Evolutionary conservation across 2,797 vertebrate species (phyloP), one percentile per base, ranked within the genome.

Genomic region (Diplodus sargus): DNA sequence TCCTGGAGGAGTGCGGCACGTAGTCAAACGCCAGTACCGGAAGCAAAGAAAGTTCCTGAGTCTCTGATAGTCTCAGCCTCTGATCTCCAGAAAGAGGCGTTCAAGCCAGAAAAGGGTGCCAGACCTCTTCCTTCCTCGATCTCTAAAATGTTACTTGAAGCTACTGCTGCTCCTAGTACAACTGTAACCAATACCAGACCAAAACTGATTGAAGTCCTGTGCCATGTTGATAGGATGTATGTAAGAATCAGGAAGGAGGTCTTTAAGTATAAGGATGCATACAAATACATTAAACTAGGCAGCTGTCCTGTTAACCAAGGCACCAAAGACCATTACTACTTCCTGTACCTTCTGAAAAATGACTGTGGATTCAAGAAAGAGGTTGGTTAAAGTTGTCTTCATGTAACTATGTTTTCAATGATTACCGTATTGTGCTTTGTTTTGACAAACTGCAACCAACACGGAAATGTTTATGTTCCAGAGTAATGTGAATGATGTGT

Each of bases 141-240:
- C 1, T 82, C 11, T 28, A 6, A 77, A 0, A 85, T 94, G 2
- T 74, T 95, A 12, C 77, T 87, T 8, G 75, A 71, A 1, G 45
- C 61, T 14, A 1, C 15, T 11, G 0, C 60, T 1, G 15, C 56
- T 18, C 1, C 48, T 42, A 1, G 52, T 2, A 0, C 10, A 20
- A 0, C 28, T 5, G 3, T 1, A 1, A 0, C 0, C 2, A 0
- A 12, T 1, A 3, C 25, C 4, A 10, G 8, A 1, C 7, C 2
- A 0, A 61, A 58, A 2, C 0, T 13, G 1, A 4, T 94, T 9
- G 88, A 93, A 12, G 3, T 93, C 0, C 25, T 86, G 59, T 96
- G 94, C 63, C 88, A 90, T 22, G 0, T 93, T 59, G 92, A 95
- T 53, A 83, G 90, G 52, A 82, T 96, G 0, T 89, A 91, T 34